Evolutionary conservation across 2,888 invertebrate species (phyloP).

Genomic region (Fragum fragum): DNA sequence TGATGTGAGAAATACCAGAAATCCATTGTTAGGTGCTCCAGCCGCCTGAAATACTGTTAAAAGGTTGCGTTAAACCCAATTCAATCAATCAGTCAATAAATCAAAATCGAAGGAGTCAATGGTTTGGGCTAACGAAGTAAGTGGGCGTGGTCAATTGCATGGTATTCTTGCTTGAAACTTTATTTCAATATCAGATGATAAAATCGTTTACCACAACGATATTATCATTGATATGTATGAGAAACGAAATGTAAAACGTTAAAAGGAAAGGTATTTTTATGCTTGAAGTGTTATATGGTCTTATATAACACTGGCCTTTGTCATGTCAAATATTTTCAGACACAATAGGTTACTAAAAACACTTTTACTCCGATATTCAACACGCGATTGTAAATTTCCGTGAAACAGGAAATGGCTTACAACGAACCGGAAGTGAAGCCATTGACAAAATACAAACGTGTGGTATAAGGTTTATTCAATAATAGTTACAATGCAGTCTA

Average conservation of each 20-base stretch:
- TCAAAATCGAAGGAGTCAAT: no score
- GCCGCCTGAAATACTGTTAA: no score
- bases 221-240: background rate
- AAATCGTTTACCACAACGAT: no score
- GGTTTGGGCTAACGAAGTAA: no score
- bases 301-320: conserved; percentile 14
- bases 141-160: no score
- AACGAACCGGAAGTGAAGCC: conserved; percentile 10
- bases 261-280: background rate
- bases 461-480: background rate
- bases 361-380: conserved; percentile 1
- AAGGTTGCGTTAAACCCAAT: no score
- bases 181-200: background rate
- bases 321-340: background rate
- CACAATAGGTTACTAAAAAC: conserved; percentile 2
- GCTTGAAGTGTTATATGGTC: background rate
- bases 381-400: conserved; percentile 1
- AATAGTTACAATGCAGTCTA: background rate
- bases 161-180: background rate
- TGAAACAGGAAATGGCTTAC: conserved; percentile 11
- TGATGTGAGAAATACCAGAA: no score
- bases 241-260: background rate
- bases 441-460: background rate
- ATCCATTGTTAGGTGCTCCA: no score
- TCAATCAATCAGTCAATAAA: no score